A percentile compares a stretch with the other conserved stretches of the same genome.
Conservation (phyloP, 2,888 invertebrate genomes). For the Calliphora vomitoria region DNA sequence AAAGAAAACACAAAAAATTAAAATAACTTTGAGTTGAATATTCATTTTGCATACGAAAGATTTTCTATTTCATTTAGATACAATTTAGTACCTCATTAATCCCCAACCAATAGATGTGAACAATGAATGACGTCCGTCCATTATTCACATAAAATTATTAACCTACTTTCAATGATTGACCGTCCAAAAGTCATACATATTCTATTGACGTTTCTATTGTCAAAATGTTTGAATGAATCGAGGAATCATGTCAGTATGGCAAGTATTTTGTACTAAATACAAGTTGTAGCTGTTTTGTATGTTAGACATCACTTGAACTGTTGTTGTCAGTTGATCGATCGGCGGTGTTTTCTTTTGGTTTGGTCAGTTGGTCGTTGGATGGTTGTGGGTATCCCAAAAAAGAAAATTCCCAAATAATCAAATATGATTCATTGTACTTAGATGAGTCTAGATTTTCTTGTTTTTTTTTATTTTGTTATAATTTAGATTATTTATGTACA, state of each 20-base stretch:
- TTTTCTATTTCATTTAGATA: slow-evolving; percentile 33
- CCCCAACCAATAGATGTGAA: slow-evolving; percentile 30
- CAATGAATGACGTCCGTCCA: neutral
- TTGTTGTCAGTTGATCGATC: slow-evolving; percentile 27
- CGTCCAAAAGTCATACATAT: neutral
- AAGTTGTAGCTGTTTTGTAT: neutral
- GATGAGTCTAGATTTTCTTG: neutral
- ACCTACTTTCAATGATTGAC: slow-evolving; percentile 46
- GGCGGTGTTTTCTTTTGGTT: slow-evolving; percentile 4
- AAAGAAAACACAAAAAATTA: neutral
- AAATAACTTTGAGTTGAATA: neutral
- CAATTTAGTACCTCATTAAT: slow-evolving; percentile 60
- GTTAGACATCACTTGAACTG: slow-evolving; percentile 2
- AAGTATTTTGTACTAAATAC: slow-evolving; percentile 15
- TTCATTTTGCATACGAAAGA: slow-evolving; percentile 1
- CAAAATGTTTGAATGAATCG: slow-evolving; percentile 12
- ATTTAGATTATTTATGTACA: neutral
- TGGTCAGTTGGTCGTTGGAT: slow-evolving; percentile 1
- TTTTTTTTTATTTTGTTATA: neutral
- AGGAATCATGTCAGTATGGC: slow-evolving; percentile 18
- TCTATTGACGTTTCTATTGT: slow-evolving; percentile 50
- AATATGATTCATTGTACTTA: slow-evolving; percentile 37
- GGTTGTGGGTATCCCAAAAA: slow-evolving; percentile 26
- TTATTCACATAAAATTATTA: slow-evolving; percentile 50
- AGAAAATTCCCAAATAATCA: neutral